These are phyloP conservation scores for Drosophila mimica DNA, from an alignment of 2,888 invertebrate genomes.

Conservation along the genomic window DNA sequence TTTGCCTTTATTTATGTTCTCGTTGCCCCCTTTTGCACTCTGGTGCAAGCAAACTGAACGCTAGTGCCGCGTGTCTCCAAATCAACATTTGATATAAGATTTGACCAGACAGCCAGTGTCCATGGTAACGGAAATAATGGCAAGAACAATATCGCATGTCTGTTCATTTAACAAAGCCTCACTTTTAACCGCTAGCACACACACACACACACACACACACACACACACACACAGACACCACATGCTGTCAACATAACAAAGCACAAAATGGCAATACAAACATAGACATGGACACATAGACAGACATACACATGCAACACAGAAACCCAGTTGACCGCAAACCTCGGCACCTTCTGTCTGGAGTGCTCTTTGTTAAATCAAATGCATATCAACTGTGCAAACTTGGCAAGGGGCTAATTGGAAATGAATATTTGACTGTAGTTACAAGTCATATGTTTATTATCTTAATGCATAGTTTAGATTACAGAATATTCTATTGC, in stretches of 20 bases:
- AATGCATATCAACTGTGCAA: not conserved
- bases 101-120: conserved; percentile 27
- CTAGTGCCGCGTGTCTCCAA: conserved; percentile 48
- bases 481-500: not conserved
- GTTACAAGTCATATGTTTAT: not conserved
- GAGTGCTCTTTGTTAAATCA: not conserved
- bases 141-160: conserved; percentile 1
- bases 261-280: conserved; percentile 30
- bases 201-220: too few relatives aligned
- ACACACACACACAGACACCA: not conserved
- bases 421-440: not conserved
- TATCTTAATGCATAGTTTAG: not conserved
- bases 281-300: not conserved
- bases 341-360: not conserved
- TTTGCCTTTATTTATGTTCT: not conserved
- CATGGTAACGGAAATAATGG: conserved; percentile 10
- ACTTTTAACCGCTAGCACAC: not conserved
- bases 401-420: not conserved
- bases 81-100: conserved; percentile 41
- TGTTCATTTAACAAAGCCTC: conserved; percentile 5
- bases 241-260: conserved; percentile 18
- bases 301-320: not conserved
- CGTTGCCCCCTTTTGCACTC: not conserved
- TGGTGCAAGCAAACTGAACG: conserved; percentile 58
- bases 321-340: conserved; percentile 1